A percentile compares a stretch with the other conserved stretches of the same genome.
Conservation (phyloP, 2,888 invertebrate species). For the Cacoxenus indagator region DNA sequence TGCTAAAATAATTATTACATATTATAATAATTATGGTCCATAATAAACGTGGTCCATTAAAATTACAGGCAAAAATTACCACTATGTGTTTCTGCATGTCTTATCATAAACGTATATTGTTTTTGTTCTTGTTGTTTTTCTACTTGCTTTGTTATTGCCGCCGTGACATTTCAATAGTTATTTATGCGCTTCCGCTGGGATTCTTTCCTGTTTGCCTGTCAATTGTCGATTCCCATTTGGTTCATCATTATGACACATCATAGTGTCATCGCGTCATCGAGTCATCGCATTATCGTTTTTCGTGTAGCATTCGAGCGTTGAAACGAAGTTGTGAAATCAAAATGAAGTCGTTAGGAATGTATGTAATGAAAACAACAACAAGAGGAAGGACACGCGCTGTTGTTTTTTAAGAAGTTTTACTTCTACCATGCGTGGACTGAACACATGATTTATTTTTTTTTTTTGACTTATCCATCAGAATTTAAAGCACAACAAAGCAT, state of each 20-base stretch:
- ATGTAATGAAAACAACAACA: not conserved
- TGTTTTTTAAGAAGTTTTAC: no score
- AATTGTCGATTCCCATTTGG: not conserved
- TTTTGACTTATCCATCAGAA: no score
- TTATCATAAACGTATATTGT: not conserved
- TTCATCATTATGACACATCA: not conserved
- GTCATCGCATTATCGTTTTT: no score
- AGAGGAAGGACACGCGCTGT: not conserved
- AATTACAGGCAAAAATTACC: no score
- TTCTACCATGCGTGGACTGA: no score
- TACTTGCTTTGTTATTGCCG: not conserved
- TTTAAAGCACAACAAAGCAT: not conserved
- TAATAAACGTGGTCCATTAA: no score
- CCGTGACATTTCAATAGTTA: not conserved
- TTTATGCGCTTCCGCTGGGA: not conserved
- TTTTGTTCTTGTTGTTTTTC: not conserved
- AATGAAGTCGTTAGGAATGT: not conserved
- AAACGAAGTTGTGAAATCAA: no score
- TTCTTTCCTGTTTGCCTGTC: not conserved
- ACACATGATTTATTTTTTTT: no score
- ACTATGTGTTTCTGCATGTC: not conserved
- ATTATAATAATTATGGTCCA: no score
- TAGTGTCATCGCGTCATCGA: no score
- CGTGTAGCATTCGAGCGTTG: no score
- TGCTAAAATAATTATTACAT: no score